phyloP scores from a whole-genome alignment of 1,140 invertebrate species.

The Pogonomyrmex barbatus region DNA sequence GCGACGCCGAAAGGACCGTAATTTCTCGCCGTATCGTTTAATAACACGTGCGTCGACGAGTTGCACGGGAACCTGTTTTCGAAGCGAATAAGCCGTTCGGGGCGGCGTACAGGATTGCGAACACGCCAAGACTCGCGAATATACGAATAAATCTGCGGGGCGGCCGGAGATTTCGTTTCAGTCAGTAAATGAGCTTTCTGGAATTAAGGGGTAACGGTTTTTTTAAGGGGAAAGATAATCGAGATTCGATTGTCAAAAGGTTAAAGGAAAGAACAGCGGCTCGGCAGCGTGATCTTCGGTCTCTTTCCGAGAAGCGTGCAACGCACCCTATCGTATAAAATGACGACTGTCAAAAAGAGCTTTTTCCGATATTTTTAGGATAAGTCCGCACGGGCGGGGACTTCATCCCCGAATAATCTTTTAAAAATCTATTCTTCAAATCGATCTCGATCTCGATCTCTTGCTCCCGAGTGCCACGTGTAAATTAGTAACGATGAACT shows the following conservation, averaged over 20 bases:
- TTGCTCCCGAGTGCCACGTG: not conserved
- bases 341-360: not conserved
- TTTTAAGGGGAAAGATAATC: slow-evolving; percentile 7
- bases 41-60: slow-evolving; percentile 33
- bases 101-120: not conserved
- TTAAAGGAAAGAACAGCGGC: not conserved
- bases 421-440: not conserved
- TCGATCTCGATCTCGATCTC: not conserved
- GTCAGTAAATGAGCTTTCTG: not conserved
- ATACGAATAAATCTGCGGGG: not conserved
- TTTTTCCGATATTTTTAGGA: not conserved
- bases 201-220: slow-evolving; percentile 9
- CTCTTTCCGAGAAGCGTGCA: too few relatives aligned
- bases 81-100: not conserved
- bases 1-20: slow-evolving; percentile 41
- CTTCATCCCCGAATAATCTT: not conserved
- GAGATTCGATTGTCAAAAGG: not conserved
- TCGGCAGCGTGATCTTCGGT: not conserved
- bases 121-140: slow-evolving; percentile 7
- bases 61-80: not conserved
- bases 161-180: not conserved
- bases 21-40: slow-evolving; percentile 52
- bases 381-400: too few relatives aligned
- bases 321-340: not conserved
- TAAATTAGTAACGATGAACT: slow-evolving; percentile 4